Evolutionary conservation across 2,797 vertebrate species (phyloP).

Genomic region (Percopsis omiscomaycus): DNA sequence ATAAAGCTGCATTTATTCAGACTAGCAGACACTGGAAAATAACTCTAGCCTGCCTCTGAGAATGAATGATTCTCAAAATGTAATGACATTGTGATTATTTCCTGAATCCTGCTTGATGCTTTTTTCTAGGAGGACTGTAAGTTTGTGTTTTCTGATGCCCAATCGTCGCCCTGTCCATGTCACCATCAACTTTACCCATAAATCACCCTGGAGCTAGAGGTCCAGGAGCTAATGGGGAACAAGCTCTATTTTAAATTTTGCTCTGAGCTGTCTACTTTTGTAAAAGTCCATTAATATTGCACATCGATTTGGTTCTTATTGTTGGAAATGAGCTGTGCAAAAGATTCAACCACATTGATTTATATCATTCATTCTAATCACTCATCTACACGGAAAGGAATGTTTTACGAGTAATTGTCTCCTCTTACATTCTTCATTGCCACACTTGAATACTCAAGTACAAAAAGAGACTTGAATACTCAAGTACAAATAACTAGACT

Average conservation of each 20-base stretch:
- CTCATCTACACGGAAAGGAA: no score
- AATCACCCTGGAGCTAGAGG: constrained; percentile 41
- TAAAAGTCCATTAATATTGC: constrained; percentile 28
- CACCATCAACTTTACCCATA: constrained; percentile 31
- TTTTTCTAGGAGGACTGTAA: constrained; percentile 1
- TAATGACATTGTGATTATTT: constrained; percentile 7
- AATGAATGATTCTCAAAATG: constrained; percentile 21
- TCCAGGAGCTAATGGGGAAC: constrained; percentile 42
- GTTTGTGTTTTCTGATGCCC: constrained; percentile 23
- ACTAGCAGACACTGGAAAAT: constrained; percentile 14
- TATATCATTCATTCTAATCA: no score
- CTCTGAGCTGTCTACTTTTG: constrained; percentile 34
- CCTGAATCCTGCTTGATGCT: background rate
- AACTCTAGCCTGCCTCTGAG: constrained; percentile 7
- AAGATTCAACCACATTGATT: no score
- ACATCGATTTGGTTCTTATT: constrained; percentile 7
- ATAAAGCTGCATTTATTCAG: constrained; percentile 11
- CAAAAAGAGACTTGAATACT: no score
- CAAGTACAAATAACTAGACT: no score
- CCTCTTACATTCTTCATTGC: no score
- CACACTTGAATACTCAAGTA: no score
- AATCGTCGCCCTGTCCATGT: constrained; percentile 15
- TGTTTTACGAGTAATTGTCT: no score
- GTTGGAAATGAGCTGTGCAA: constrained; percentile 20
- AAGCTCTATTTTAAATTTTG: constrained; percentile 41